These are phyloP conservation scores for Astyanax mexicanus DNA, from an alignment of 2,797 vertebrate species.

Conservation along the genomic window DNA sequence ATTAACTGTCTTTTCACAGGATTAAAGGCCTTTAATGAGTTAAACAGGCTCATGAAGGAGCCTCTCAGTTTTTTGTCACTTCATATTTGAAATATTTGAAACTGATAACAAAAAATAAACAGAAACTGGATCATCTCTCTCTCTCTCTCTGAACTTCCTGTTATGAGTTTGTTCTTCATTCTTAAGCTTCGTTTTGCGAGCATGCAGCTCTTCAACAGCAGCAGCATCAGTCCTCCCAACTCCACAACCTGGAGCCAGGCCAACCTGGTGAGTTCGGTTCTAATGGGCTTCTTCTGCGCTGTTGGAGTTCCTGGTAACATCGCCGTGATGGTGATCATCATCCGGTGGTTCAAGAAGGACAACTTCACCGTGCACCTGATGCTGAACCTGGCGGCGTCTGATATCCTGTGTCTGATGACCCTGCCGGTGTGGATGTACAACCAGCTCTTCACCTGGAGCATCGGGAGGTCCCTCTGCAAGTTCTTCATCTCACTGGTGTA, in stretches of 20 bases:
- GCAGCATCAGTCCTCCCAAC: not conserved
- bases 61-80: no score
- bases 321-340: conserved; percentile 47
- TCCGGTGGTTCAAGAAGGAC: conserved; percentile 34
- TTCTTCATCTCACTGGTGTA: no score
- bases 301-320: conserved; percentile 53
- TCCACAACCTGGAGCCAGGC: not conserved
- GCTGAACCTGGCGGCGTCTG: conserved; percentile 56
- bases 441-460: no score
- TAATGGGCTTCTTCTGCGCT: conserved; percentile 44
- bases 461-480: no score
- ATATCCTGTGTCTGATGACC: conserved; percentile 54
- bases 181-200: no score
- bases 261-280: conserved; percentile 20
- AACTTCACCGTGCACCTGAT: conserved; percentile 52
- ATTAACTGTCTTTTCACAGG: no score
- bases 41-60: no score
- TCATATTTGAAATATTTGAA: not conserved
- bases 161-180: no score
- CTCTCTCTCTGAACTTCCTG: not conserved
- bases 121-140: not conserved
- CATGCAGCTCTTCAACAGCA: conserved; percentile 22
- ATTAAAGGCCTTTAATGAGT: no score
- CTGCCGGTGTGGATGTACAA: no score
- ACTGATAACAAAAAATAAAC: not conserved